Evolutionary conservation across 2,888 invertebrate species (phyloP).

Genomic region (Catotricha subobsoleta): DNA sequence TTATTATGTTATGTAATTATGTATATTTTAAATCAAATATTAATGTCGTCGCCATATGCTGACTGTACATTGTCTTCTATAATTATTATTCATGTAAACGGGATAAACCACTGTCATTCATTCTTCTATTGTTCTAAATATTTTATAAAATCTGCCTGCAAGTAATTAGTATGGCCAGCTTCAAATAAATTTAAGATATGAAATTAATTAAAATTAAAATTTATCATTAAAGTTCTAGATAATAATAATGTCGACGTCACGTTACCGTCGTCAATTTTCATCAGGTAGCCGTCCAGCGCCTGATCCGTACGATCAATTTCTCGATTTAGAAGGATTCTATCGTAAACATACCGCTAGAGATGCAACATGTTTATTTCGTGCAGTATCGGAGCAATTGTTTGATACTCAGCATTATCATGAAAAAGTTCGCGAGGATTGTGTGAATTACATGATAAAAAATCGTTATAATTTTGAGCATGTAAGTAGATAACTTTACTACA

Average conservation of each 20-base stretch:
- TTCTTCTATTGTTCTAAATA: too few relatives aligned
- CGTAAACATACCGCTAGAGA: constrained; percentile 79
- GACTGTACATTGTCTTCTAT: too few relatives aligned
- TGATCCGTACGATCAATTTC: constrained; percentile 47
- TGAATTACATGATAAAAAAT: constrained; percentile 50
- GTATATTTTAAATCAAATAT: too few relatives aligned
- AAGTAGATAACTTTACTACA: constrained; percentile 6
- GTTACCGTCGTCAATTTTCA: constrained; percentile 20
- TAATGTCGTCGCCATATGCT: too few relatives aligned
- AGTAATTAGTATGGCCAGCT: too few relatives aligned
- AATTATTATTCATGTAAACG: too few relatives aligned
- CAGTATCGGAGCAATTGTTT: constrained; percentile 65
- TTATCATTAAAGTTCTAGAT: too few relatives aligned
- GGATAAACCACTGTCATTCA: too few relatives aligned
- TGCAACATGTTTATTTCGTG: constrained; percentile 74
- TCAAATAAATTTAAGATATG: too few relatives aligned
- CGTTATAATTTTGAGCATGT: constrained; percentile 4
- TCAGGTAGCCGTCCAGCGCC: constrained; percentile 29
- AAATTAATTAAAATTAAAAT: too few relatives aligned
- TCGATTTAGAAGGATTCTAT: constrained; percentile 62
- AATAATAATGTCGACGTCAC: constrained; percentile 1
- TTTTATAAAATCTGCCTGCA: too few relatives aligned
- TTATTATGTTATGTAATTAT: too few relatives aligned
- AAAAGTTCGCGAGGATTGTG: constrained; percentile 52
- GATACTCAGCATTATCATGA: constrained; percentile 53